Evolutionary conservation across 2,113 vertebrate species (phyloP).

Genomic region (Caloenas nicobarica): DNA sequence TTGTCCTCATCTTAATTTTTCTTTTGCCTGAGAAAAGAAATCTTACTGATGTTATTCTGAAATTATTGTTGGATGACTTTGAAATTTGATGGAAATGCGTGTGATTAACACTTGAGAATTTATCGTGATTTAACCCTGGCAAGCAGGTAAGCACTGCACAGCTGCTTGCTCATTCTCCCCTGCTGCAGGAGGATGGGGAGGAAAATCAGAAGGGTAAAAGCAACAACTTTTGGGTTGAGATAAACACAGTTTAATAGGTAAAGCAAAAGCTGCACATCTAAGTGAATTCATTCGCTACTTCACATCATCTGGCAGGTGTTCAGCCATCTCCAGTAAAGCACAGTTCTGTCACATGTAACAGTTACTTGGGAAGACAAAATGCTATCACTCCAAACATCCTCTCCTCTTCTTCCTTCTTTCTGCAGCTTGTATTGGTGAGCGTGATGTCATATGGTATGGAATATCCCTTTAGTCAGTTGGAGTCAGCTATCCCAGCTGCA

Average conservation of each 20-base stretch:
- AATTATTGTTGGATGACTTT: neutral
- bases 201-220: neutral
- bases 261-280: neutral
- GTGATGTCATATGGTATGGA: too few relatives aligned
- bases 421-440: neutral
- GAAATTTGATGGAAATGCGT: neutral
- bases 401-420: neutral
- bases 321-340: neutral
- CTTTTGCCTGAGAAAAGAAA: neutral
- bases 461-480: too few relatives aligned
- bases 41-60: neutral
- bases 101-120: neutral
- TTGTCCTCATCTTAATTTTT: neutral
- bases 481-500: too few relatives aligned
- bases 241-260: neutral
- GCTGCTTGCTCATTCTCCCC: neutral
- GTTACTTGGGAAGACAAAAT: neutral
- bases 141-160: neutral
- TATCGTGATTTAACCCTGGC: neutral
- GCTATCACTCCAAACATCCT: fast-evolving
- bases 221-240: neutral
- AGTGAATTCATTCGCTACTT: neutral
- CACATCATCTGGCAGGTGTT: too few relatives aligned
- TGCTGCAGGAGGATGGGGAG: fast-evolving
- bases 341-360: fast-evolving